Conservation (phyloP, 2,113 vertebrate species). For the Cephalopholis sonnerati region DNA sequence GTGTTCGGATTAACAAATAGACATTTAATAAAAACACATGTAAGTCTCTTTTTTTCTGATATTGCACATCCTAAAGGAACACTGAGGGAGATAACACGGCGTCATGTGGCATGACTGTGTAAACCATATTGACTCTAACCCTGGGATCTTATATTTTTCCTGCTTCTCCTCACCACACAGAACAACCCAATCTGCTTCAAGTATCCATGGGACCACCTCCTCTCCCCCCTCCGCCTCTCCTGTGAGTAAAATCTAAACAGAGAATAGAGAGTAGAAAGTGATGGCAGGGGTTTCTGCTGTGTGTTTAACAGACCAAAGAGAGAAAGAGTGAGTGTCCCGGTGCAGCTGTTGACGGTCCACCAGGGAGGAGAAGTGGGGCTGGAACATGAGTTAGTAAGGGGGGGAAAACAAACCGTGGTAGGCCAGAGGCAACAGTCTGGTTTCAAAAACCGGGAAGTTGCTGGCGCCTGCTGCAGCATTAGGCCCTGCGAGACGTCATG, state of each 20-base stretch:
- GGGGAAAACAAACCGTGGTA: conserved; percentile 20
- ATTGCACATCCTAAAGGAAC: conserved; percentile 81
- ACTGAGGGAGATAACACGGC: conserved; percentile 61
- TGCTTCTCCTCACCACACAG: conserved; percentile 14
- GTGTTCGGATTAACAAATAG: conserved; percentile 26
- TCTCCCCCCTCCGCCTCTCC: conserved; percentile 20
- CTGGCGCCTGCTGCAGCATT: conserved; percentile 62
- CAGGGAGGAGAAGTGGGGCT: conserved; percentile 34
- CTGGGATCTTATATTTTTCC: conserved; percentile 60
- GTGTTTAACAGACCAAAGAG: conserved; percentile 34
- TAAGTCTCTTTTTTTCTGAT: conserved; percentile 64
- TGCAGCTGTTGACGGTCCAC: conserved; percentile 44
- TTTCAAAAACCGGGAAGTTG: conserved; percentile 41
- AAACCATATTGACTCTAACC: conserved; percentile 76
- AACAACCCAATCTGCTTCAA: conserved; percentile 47
- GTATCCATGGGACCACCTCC: conserved; percentile 47
- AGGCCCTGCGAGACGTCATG: conserved; percentile 58
- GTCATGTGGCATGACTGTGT: conserved; percentile 74
- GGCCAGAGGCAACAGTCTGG: conserved; percentile 61
- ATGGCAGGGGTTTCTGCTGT: conserved; percentile 45
- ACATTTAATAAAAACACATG: conserved; percentile 58
- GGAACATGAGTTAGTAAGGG: conserved; percentile 50
- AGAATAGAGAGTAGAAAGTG: conserved; percentile 42
- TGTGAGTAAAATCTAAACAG: conserved; percentile 44
- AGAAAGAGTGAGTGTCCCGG: conserved; percentile 50